These are phyloP conservation scores for Nemapogon koenigi DNA, from an alignment of 2,888 invertebrate species.

Conservation along the genomic window DNA sequence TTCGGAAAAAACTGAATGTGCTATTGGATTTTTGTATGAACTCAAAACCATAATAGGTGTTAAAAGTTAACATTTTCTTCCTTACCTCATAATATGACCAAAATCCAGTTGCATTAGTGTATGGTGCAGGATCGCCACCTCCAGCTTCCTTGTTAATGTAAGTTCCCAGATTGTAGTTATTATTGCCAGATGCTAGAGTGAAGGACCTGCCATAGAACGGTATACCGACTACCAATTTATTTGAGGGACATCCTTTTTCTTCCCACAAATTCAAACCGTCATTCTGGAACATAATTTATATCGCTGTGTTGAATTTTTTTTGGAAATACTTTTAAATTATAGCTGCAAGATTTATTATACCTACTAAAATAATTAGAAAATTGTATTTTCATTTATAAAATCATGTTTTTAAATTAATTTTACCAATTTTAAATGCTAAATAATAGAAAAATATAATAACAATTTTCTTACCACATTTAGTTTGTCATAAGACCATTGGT, in stretches of 20 bases:
- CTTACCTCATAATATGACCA: conserved; percentile 84
- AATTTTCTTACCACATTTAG: conserved; percentile 80
- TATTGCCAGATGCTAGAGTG: conserved; percentile 82
- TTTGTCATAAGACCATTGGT: conserved; percentile 89
- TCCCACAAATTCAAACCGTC: conserved; percentile 90
- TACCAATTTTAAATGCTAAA: not conserved
- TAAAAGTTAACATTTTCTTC: not conserved
- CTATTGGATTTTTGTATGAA: too few species aligned
- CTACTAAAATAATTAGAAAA: too few species aligned
- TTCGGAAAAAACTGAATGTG: too few species aligned
- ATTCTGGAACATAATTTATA: too few species aligned
- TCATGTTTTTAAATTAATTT: not conserved
- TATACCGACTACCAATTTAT: conserved; percentile 86
- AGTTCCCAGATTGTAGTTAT: conserved; percentile 82
- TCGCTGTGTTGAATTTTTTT: too few species aligned
- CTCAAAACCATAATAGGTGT: too few species aligned
- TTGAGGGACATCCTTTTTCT: conserved; percentile 85
- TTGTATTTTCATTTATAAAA: too few species aligned
- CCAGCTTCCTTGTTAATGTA: conserved; percentile 91
- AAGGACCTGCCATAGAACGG: conserved; percentile 90
- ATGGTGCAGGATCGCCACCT: conserved; percentile 85
- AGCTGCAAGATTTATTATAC: too few species aligned
- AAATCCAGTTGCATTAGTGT: conserved; percentile 87
- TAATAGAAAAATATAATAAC: not conserved
- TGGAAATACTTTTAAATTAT: too few species aligned